Evolutionary conservation across 2,888 invertebrate species (phyloP), one percentile per base, ranked within the genome.

Genomic region (Melanotus villosus): DNA sequence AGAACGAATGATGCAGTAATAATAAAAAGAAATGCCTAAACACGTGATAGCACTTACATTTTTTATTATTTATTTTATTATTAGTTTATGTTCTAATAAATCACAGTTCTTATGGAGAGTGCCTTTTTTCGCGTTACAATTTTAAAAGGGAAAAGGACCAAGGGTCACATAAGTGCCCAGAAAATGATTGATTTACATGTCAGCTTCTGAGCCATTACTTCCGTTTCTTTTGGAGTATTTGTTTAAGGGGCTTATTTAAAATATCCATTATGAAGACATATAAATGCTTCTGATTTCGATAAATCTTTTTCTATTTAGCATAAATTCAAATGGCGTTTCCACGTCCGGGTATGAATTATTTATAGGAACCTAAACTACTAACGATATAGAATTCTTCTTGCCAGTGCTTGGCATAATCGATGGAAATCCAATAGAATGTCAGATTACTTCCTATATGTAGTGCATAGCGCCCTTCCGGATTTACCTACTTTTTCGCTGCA

Each of bases 321-420:
- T 68, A 63, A 62, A 68, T 57, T 68, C 50, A 63, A 68, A 57
- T 57, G 47, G 62, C 36, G 57, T 62, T 60, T 50, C 54, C 54
- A 59, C 32, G 59, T 66, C 43, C 18, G 43, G 54, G 23, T 47
- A 68, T 68, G 64, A 68, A 68, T 64, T 64, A 68, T 68, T 58
- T 63, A 68, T 64, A 36, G 43, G 38, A 36, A 62, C 30, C 63
- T 57, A 63, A 64, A 64, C 58, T 64, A 64, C 58, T 58, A 64
- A 64, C 68, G 68, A 58, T 67, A 65, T 47, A 64, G 58, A 60
- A 59, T 64, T 64, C 64, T 57, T 64, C 57, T 58, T 58, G 62
- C 23, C 41, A 32, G 18, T 50, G 47, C 30, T 32, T 10, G 47
- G 47, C 38, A 64, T 68, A 68, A 68, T 58, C 68, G 68, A 68